phyloP scores from a whole-genome alignment of 1,140 invertebrate genomes.

The Cotesia vestalis region DNA sequence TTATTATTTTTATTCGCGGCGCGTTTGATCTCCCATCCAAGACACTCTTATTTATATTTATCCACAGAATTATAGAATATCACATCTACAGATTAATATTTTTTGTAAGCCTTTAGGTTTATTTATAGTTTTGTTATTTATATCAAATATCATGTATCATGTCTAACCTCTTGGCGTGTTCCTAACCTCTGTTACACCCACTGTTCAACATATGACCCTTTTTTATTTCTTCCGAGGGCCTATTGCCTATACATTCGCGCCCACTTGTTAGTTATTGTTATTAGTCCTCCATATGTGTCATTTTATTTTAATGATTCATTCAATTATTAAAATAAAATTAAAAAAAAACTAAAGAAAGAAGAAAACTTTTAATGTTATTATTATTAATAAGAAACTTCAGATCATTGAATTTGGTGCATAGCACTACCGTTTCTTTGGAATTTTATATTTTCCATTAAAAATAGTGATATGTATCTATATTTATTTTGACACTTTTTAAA shows the following conservation, averaged over 20 bases:
- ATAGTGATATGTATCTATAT: too few relatives aligned
- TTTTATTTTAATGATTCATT: too few relatives aligned
- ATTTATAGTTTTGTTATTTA: slow-evolving; percentile 28
- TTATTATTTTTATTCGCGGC: slow-evolving; percentile 13
- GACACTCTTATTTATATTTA: slow-evolving; percentile 22
- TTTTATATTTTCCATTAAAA: too few relatives aligned
- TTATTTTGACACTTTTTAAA: too few relatives aligned
- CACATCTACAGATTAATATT: slow-evolving; percentile 27
- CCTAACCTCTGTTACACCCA: slow-evolving; percentile 29
- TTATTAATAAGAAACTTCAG: too few relatives aligned
- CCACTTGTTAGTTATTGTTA: background rate
- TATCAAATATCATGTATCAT: slow-evolving; percentile 3
- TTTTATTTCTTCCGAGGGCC: slow-evolving; percentile 1
- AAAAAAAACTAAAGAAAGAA: too few relatives aligned
- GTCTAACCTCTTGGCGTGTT: slow-evolving; percentile 23
- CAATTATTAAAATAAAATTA: too few relatives aligned
- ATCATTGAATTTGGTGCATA: too few relatives aligned
- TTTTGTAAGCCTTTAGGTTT: slow-evolving; percentile 33
- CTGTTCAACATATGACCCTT: slow-evolving; percentile 24
- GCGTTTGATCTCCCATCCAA: slow-evolving; percentile 30
- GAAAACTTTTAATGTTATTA: too few relatives aligned
- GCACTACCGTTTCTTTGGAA: too few relatives aligned
- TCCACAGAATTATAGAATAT: too few relatives aligned
- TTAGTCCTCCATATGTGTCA: too few relatives aligned
- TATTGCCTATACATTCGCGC: slow-evolving; percentile 7